Percentiles rank a stretch among this genome's conserved stretches.
phyloP scores from a whole-genome alignment of 1,140 invertebrate species.

The Pseudachorutes palmiensis region DNA sequence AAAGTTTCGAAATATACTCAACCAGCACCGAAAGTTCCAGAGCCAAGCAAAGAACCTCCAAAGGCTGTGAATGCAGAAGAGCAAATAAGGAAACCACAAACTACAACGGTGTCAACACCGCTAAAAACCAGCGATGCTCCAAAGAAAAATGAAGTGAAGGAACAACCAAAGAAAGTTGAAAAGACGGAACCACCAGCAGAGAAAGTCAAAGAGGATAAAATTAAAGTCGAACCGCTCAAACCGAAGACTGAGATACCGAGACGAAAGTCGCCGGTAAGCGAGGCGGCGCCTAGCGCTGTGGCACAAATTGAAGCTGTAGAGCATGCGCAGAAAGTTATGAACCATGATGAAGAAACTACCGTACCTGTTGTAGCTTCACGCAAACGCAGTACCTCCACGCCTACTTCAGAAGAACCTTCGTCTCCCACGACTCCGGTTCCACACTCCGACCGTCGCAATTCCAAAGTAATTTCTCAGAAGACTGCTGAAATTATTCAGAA shows the following conservation, averaged over 20 bases:
- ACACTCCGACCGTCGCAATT: slow-evolving; percentile 32
- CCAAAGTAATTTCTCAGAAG: slow-evolving; percentile 35
- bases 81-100: too few species aligned
- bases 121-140: too few species aligned
- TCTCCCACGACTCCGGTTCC: neutral
- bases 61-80: neutral
- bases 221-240: neutral
- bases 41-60: too few species aligned
- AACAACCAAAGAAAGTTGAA: too few species aligned
- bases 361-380: neutral
- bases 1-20: too few species aligned
- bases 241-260: neutral
- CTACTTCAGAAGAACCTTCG: slow-evolving; percentile 1
- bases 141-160: too few species aligned
- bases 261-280: neutral
- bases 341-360: too few species aligned
- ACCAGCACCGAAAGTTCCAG: too few species aligned
- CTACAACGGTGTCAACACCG: too few species aligned
- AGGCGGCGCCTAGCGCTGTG: neutral
- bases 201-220: neutral
- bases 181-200: neutral
- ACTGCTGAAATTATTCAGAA: slow-evolving; percentile 38
- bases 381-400: neutral
- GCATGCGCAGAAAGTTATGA: neutral
- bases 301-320: neutral